Conservation (phyloP, 2,797 vertebrate species). For the Gambelia wislizenii region DNA sequence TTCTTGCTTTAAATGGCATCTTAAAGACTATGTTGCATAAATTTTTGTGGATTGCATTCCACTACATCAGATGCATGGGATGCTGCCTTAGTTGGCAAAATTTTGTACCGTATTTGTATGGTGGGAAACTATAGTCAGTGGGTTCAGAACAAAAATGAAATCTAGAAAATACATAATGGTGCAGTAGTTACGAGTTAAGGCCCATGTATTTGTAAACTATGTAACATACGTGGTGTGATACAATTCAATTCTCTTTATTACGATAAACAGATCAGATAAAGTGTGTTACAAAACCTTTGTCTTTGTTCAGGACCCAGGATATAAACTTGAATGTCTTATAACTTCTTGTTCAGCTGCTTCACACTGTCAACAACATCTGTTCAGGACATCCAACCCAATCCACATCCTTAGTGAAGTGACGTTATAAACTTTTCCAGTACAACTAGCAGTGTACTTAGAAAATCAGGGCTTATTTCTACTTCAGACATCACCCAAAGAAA, state of each 20-base stretch:
- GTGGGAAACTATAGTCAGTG: background rate
- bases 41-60: too few species aligned
- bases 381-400: background rate
- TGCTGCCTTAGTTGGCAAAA: too few species aligned
- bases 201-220: background rate
- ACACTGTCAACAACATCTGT: background rate
- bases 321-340: background rate
- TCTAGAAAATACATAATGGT: background rate
- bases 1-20: too few species aligned
- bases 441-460: background rate
- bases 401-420: background rate
- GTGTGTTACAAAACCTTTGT: background rate
- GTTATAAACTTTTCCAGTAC: background rate
- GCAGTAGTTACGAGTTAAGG: background rate
- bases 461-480: background rate
- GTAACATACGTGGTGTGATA: background rate
- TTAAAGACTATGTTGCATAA: too few species aligned
- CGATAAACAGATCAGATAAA: too few species aligned
- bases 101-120: background rate
- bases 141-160: background rate
- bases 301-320: background rate
- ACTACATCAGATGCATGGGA: too few species aligned
- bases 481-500: background rate
- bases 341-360: background rate
- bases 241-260: too few species aligned